Base-by-base conservation (phyloP, 2,113 vertebrate species). In the Campylorhamphus procurvoides region DNA sequence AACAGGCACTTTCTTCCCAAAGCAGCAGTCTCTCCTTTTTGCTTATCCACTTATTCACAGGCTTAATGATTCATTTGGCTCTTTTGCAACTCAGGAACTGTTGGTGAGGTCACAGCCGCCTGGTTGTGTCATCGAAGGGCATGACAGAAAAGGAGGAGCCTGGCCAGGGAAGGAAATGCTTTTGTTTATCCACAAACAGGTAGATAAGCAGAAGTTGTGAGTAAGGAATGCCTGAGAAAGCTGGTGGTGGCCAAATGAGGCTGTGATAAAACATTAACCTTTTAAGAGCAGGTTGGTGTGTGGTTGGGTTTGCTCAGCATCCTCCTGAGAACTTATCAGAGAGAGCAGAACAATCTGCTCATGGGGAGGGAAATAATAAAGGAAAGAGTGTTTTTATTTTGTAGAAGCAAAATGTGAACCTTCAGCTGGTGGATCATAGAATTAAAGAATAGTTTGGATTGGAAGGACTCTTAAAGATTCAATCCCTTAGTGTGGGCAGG, bases 21-120 rank as follows among this genome's bases (percentile, higher is more conserved):
- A 85, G 69, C 60, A 76, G 28, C 25, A 92, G 24, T 44, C 44
- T 88, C 53, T 90, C 95, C 58, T 44, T 89, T 66, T 73, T 81
- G 40, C 39, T 72, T 56, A 55, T 87, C 66, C 47, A 14, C 18
- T 75, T 79, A 69, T 63, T 24, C 77, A 31, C 35, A 64, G 75
- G 53, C 58, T 79, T 52, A 84, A 39, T 89, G 72, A 93, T 93
- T 96, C 69, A 73, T 63, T 87, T 2, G 6, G 77, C 60, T 9
- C 4, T 93, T 92, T 79, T 10, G 16, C 81, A 96, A 25, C 58
- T 83, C 2, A 0, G 81, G 90, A 95, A 64, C 75, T 2, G 2
- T 39, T 74, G 93, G 31, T 93, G 88, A 94, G 67, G 78, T 93
- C 86, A 74, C 46, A 78, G 35, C 23, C 0, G 0, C 58, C 84